phyloP scores from a whole-genome alignment of 2,113 vertebrate species.

The Apeltes quadracus region DNA sequence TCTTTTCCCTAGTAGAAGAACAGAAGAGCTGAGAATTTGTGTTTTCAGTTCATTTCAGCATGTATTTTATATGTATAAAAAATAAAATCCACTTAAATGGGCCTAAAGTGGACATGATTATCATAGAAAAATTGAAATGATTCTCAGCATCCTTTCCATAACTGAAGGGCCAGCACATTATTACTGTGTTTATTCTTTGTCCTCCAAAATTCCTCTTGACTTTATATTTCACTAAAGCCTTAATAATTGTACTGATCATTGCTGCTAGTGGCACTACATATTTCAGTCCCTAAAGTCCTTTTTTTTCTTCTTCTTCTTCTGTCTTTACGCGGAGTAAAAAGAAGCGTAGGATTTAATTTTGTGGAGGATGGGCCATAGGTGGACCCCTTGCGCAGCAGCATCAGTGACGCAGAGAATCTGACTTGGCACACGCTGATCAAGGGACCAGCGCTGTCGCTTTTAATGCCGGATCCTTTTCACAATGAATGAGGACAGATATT shows the following conservation, averaged over 20 bases:
- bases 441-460: constrained; percentile 64
- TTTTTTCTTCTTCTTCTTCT: background rate
- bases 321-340: constrained; percentile 2
- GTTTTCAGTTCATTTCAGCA: background rate
- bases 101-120: background rate
- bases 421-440: constrained; percentile 53
- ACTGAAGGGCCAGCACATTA: background rate
- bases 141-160: background rate
- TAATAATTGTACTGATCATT: background rate
- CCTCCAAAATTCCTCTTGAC: constrained; percentile 9
- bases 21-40: background rate
- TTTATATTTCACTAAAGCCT: constrained; percentile 10
- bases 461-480: constrained; percentile 58
- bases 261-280: background rate
- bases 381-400: background rate
- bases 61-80: background rate
- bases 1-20: background rate
- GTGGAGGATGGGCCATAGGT: constrained; percentile 13
- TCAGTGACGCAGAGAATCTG: constrained; percentile 42
- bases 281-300: constrained; percentile 4
- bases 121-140: background rate
- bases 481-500: constrained; percentile 69
- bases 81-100: background rate
- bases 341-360: constrained; percentile 10
- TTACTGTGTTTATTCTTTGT: constrained; percentile 3